phyloP scores from a whole-genome alignment of 2,888 invertebrate species.

The Strigamia transsilvanica region DNA sequence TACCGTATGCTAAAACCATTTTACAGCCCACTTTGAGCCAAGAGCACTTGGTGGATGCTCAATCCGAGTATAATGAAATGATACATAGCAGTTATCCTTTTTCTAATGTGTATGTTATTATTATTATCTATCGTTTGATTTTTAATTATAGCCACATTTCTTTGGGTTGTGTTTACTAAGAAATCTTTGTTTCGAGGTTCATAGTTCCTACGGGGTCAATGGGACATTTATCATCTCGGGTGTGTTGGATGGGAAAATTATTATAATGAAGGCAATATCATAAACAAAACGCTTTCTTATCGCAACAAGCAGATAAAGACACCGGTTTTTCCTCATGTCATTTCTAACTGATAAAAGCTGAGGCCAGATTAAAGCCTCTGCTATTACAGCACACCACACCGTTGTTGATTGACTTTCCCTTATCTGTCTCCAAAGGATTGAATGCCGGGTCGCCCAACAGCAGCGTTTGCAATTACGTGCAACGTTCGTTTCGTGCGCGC shows the following conservation, averaged over 20 bases:
- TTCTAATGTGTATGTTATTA: background rate
- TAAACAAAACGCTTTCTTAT: slow-evolving; percentile 49
- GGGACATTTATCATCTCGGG: slow-evolving; percentile 48
- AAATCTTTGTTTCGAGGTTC: slow-evolving; percentile 20
- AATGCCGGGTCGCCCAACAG: slow-evolving; percentile 47
- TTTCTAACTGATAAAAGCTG: slow-evolving; percentile 49
- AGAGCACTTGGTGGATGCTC: background rate
- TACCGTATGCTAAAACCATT: background rate
- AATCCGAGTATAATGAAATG: background rate
- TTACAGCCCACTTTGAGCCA: background rate
- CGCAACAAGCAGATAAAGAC: slow-evolving; percentile 47
- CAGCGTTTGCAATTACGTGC: slow-evolving; percentile 49
- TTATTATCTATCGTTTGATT: background rate
- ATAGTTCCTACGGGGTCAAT: slow-evolving; percentile 18
- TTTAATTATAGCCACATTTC: slow-evolving; percentile 25
- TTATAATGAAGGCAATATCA: slow-evolving; percentile 49
- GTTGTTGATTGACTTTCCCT: slow-evolving; percentile 45
- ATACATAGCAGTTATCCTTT: background rate
- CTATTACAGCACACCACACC: slow-evolving; percentile 48
- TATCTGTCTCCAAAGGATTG: slow-evolving; percentile 48
- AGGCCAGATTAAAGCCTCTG: slow-evolving; percentile 47
- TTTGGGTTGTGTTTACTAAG: background rate
- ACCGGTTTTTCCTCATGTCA: slow-evolving; percentile 45
- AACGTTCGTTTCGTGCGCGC: slow-evolving; percentile 42
- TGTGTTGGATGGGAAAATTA: slow-evolving; percentile 46